These are phyloP conservation scores for Eudemis profundana DNA, from an alignment of 2,888 invertebrate species.

Conservation along the genomic window DNA sequence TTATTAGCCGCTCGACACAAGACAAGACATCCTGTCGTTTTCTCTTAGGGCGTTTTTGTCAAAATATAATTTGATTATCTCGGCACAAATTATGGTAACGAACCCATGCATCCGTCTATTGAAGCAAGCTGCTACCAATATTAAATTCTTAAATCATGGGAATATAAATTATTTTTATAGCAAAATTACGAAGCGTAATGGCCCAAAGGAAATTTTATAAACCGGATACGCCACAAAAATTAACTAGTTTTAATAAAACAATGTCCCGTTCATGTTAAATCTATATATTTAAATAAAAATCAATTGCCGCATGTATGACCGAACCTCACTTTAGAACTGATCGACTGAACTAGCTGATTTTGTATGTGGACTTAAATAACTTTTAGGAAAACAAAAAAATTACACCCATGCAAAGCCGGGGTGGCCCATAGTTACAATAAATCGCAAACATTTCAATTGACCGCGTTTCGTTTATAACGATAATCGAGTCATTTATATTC, in stretches of 20 bases:
- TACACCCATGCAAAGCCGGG: no score
- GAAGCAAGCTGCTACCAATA: constrained; percentile 76
- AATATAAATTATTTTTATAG: constrained; percentile 55
- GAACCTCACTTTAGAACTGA: no score
- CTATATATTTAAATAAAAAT: no score
- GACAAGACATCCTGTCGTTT: constrained; percentile 48
- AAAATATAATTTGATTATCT: constrained; percentile 74
- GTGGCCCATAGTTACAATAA: no score
- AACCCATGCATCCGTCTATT: constrained; percentile 71
- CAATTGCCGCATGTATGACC: no score
- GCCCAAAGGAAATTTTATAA: background rate
- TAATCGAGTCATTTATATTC: constrained; percentile 59
- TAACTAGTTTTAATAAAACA: background rate
- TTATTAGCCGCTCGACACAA: constrained; percentile 54
- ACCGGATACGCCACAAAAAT: no score
- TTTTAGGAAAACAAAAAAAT: no score
- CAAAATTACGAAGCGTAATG: constrained; percentile 26
- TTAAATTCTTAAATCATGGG: constrained; percentile 74
- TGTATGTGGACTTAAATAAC: no score
- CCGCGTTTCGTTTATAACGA: constrained; percentile 25
- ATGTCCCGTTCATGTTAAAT: no score
- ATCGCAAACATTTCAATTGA: background rate
- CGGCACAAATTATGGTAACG: constrained; percentile 67
- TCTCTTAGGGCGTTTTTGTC: constrained; percentile 55
- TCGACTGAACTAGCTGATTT: no score